Percentiles rank a stretch among this genome's conserved stretches.
Conservation (phyloP, 2,113 vertebrate genomes). For the Meles meles region DNA sequence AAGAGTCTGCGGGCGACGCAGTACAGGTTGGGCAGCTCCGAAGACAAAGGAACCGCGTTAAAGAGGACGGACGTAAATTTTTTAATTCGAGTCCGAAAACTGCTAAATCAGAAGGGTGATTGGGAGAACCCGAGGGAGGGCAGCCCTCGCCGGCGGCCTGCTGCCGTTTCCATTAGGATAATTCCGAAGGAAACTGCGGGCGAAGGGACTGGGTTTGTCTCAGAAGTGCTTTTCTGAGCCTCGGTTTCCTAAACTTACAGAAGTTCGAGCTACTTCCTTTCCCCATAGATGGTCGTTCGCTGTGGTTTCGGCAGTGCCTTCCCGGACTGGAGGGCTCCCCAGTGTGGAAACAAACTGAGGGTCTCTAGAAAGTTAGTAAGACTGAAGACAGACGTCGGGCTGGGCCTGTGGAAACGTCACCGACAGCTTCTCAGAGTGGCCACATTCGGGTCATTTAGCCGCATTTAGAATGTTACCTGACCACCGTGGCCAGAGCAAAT, state of each 20-base stretch:
- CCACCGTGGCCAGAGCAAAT: neutral
- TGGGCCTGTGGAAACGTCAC: neutral
- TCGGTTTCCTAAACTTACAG: neutral
- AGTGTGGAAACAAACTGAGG: neutral
- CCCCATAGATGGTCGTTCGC: neutral
- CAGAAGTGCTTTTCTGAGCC: neutral
- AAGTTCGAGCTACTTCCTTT: neutral
- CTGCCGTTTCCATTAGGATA: neutral
- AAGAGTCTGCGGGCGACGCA: neutral
- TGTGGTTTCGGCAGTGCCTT: neutral
- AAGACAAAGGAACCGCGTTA: neutral
- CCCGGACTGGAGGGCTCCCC: neutral
- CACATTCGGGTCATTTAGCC: neutral
- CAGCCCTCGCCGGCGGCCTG: no score
- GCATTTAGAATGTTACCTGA: neutral
- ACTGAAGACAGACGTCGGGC: neutral
- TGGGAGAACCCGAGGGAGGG: neutral
- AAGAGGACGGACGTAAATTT: neutral
- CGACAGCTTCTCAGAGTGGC: neutral
- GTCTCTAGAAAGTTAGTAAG: neutral
- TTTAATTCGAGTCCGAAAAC: neutral
- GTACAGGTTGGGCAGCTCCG: accelerated
- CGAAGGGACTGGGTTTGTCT: neutral
- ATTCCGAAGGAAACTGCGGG: neutral
- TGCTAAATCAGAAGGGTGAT: neutral